Evolutionary conservation across 2,797 vertebrate species (phyloP), one percentile per base, ranked within the genome.

Genomic region (Rhabdophis nuchalis): DNA sequence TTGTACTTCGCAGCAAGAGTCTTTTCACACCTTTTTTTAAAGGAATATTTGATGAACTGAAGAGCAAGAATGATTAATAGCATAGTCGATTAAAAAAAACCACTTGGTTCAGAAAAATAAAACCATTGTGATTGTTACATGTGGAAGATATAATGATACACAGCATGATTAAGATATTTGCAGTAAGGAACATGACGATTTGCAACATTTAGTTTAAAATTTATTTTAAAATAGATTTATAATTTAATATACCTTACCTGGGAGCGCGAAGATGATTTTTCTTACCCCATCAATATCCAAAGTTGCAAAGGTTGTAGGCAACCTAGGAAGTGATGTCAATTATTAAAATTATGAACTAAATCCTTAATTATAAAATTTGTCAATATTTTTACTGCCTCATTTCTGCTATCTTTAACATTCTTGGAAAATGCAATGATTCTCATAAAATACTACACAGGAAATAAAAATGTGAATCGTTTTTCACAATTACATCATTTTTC

Each of bases 231-330:
- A 95, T 50, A 58, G n/a, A 95, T 91, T 87, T 50, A 92, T 94
- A 82, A 46, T 56, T 88, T 90, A 92, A 89, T 60, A 85, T 29
- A 86, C 93, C 96, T 98, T 98, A 99, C 99, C 99, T 99, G 99
- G 99, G 97, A 99, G 98, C 11, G 99, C 99, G 98, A 99, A 99
- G 96, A 99, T 99, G 95, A 99, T 98, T 98, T 99, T 99, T 96
- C 99, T 98, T 98, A 99, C 98, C 53, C 99, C 99, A 50, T 99
- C 99, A 94, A 98, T 99, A 97, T 99, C 99, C 98, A 99, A 97
- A 95, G 99, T 99, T 97, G 99, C 99, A 98, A 99, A 99, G 96
- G 99, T 99, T 96, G 99, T 99, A 96, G 99, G 99, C 95, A 99
- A 97, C 97, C 99, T 99, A 96, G 93, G 93, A 87, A 96, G 95